A percentile compares a stretch with the other conserved stretches of the same genome.
phyloP scores from a whole-genome alignment of 2,113 vertebrate species.

The Poicephalus meyeri region DNA sequence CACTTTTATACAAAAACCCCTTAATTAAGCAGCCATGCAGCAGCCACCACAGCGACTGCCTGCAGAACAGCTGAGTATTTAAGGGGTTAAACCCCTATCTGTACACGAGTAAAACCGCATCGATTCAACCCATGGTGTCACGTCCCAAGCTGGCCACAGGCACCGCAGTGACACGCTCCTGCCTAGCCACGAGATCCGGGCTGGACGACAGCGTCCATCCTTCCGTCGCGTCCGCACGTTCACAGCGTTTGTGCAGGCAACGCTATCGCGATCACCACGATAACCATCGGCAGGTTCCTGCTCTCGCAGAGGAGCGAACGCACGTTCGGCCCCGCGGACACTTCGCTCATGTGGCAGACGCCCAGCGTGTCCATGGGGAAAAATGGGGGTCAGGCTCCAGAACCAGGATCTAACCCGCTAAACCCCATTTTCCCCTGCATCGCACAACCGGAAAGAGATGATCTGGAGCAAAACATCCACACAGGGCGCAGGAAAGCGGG shows the following conservation, averaged over 20 bases:
- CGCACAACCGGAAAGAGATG: background rate
- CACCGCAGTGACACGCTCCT: background rate
- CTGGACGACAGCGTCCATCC: background rate
- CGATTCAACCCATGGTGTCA: background rate
- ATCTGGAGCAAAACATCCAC: background rate
- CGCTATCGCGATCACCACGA: background rate
- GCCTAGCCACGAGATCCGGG: background rate
- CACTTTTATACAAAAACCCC: background rate
- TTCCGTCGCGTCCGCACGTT: background rate
- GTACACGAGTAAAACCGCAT: fast-evolving
- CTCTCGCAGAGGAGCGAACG: background rate
- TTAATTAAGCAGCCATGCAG: no score
- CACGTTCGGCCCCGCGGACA: background rate
- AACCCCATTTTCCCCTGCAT: background rate
- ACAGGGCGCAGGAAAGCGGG: background rate
- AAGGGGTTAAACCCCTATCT: background rate
- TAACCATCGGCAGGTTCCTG: background rate
- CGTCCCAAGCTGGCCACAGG: background rate
- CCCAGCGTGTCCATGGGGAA: background rate
- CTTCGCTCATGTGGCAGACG: background rate
- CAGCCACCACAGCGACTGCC: background rate
- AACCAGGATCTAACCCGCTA: background rate
- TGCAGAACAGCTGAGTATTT: background rate
- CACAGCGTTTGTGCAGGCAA: background rate
- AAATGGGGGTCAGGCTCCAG: background rate